These are phyloP conservation scores for Spatulosminthurus flaviceps DNA, from an alignment of 2,888 invertebrate genomes.

Conservation along the genomic window DNA sequence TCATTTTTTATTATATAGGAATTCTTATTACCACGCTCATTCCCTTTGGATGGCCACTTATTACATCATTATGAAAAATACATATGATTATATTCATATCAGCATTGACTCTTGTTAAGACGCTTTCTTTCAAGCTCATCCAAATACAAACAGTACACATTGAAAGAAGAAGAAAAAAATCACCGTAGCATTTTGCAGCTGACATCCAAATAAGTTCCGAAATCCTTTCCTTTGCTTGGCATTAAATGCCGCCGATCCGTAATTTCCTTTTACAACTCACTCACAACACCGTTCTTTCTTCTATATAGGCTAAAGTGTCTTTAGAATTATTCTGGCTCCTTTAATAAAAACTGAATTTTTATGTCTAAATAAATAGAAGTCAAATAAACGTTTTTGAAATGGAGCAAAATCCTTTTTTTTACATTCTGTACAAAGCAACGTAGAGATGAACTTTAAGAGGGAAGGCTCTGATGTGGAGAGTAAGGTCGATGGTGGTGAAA, in stretches of 20 bases:
- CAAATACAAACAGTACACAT: neutral
- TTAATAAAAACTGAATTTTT: no score
- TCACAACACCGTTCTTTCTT: no score
- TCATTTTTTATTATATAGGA: slow-evolving; percentile 38
- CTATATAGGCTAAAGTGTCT: no score
- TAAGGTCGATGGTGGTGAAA: neutral
- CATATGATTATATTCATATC: neutral
- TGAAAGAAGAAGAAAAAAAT: neutral
- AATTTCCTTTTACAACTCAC: no score
- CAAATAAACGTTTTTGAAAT: no score
- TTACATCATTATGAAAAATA: slow-evolving; percentile 38
- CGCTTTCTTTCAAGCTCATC: neutral
- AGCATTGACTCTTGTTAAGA: neutral
- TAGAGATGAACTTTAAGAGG: no score
- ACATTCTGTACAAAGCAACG: no score
- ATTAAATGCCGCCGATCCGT: neutral
- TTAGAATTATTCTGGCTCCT: no score
- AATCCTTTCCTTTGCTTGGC: neutral
- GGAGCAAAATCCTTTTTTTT: no score
- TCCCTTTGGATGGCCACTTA: slow-evolving; percentile 36
- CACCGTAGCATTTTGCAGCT: slow-evolving; percentile 11
- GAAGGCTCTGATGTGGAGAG: neutral
- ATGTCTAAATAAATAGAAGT: no score
- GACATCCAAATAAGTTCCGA: slow-evolving; percentile 46
- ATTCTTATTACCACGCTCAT: neutral